A percentile compares a stretch with the other conserved stretches of the same genome.
Evolutionary conservation across 2,113 vertebrate species (phyloP).

Genomic region (Orycteropus afer): DNA sequence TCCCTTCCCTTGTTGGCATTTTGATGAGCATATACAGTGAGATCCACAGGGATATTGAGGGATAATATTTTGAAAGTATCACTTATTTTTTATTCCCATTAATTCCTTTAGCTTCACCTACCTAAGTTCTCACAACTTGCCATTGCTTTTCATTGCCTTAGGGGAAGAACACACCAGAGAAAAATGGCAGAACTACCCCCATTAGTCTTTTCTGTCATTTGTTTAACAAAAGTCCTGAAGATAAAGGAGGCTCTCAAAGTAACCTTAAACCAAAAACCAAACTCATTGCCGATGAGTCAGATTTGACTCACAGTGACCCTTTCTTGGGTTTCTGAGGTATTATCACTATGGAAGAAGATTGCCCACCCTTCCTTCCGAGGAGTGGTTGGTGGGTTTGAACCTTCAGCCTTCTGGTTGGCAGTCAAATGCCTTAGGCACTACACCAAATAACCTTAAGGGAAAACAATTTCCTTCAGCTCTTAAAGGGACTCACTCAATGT

Average conservation of each 20-base stretch:
- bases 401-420: too few relatives aligned
- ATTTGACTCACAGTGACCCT: too few relatives aligned
- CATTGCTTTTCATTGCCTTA: background rate
- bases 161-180: background rate
- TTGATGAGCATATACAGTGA: background rate
- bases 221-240: background rate
- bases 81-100: background rate
- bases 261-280: too few relatives aligned
- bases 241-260: background rate
- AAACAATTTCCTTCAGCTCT: background rate
- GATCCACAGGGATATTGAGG: background rate
- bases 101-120: background rate
- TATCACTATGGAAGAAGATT: too few relatives aligned
- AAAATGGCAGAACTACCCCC: background rate
- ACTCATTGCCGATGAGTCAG: too few relatives aligned
- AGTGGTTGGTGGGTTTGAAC: too few relatives aligned
- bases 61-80: slow-evolving; percentile 38
- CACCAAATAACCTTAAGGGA: too few relatives aligned
- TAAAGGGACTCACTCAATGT: background rate
- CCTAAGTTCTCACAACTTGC: background rate
- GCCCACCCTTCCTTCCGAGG: too few relatives aligned
- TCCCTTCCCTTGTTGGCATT: background rate
- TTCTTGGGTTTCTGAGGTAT: too few relatives aligned
- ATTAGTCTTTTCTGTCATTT: background rate
- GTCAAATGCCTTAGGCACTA: too few relatives aligned